These are phyloP conservation scores for Aegotheles bennettii DNA, from an alignment of 2,113 vertebrate genomes.

Conservation along the genomic window DNA sequence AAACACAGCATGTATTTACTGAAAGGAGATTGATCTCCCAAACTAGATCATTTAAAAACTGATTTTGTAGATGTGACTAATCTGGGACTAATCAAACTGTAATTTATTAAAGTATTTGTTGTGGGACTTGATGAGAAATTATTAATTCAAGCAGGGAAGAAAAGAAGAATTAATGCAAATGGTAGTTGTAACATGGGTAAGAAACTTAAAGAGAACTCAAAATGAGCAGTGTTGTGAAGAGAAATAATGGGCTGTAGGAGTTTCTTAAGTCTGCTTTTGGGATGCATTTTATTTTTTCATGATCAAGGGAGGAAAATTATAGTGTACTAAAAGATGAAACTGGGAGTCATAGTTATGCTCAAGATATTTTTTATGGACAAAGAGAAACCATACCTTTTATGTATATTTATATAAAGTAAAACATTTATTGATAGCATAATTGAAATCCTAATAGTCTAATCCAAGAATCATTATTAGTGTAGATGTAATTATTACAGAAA, in stretches of 20 bases:
- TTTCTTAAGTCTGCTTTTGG: not conserved
- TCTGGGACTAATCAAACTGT: slow-evolving; percentile 19
- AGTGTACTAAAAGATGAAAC: not conserved
- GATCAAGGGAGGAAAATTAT: not conserved
- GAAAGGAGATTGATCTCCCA: not conserved
- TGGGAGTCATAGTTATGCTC: not conserved
- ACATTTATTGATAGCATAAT: not conserved
- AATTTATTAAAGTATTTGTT: slow-evolving; percentile 40
- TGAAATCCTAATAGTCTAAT: not conserved
- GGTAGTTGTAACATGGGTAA: not conserved
- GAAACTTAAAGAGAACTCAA: not conserved
- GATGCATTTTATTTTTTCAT: not conserved
- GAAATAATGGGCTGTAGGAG: not conserved
- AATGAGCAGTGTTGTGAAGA: not conserved
- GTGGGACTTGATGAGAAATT: not conserved
- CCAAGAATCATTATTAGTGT: not conserved
- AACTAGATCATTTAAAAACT: not conserved
- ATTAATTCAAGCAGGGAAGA: not conserved
- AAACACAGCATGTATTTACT: slow-evolving; percentile 13
- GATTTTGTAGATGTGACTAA: not conserved
- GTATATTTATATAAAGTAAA: not conserved
- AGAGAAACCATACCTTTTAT: not conserved
- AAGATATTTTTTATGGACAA: not conserved
- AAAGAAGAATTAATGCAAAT: not conserved
- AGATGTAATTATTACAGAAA: not conserved